Evolutionary conservation across 2,888 invertebrate genomes (phyloP), one percentile per base, ranked within the genome.

Genomic region (Blastobasis lacticolella): DNA sequence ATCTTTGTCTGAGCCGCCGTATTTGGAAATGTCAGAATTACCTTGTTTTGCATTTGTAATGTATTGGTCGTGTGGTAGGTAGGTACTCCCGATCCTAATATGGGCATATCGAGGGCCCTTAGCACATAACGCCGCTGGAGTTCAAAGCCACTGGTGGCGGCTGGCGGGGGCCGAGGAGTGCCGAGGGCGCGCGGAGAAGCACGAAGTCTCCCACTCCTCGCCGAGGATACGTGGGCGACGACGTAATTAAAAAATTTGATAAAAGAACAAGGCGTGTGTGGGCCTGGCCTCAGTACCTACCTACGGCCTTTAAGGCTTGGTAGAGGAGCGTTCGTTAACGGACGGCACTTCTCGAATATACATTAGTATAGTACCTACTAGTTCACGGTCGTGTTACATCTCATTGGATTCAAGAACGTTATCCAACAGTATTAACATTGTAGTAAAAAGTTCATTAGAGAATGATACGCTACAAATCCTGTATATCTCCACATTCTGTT

Each of bases 211-310:
- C 55, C 49, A 55, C 54, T 54, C 54, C 50, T 50, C 46, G 37
- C 49, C 51, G 50, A n/a, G 41, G 36, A 8, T 56, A 69, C 71
- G 78, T 79, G 81, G 81, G 81, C 77, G 81, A 77, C 64, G 71
- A 77, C 64, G 71, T 69, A 80, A 81, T 81, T 78, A 81, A 84
- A 78, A 80, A 79, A 75, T 71, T 67, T 71, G 67, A 80, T 74
- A 75, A 79, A 82, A 75, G 67, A 73, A 64, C 63, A 69, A 68
- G 70, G 69, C 63, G 60, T 67, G 78, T 66, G 82, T 78, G 71
- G 79, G 80, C 66, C 6, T 4, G 41, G 41, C 59, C 64, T 57
- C 48, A 38, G 51, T 37, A 45, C 46, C 48, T 44, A n/a, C 44
- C n/a, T 45, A 45, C 23, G 3, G 23, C 23, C 23, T 23, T 23